Evolutionary conservation across 1,140 invertebrate species (phyloP).

Genomic region (Drosophila eugracilis): DNA sequence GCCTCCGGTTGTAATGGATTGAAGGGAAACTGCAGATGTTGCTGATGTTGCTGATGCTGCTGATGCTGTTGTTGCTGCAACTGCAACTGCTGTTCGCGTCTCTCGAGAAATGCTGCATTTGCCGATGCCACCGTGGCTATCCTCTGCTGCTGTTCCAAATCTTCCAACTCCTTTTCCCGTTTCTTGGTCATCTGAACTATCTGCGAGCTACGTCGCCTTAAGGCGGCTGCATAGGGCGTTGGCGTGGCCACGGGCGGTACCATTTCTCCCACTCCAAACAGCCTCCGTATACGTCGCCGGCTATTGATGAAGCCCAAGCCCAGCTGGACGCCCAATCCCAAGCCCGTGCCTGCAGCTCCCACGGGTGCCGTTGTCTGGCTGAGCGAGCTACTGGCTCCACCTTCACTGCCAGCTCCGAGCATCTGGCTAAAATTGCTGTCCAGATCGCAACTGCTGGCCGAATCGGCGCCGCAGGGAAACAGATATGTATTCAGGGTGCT

Average conservation of each 20-base stretch:
- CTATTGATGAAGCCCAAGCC: slow-evolving; percentile 78
- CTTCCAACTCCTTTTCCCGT: slow-evolving; percentile 62
- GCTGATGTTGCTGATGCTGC: slow-evolving; percentile 28
- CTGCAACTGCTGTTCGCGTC: slow-evolving; percentile 57
- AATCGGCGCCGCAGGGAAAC: slow-evolving; percentile 77
- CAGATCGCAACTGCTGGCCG: slow-evolving; percentile 73
- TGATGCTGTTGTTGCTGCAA: slow-evolving; percentile 12
- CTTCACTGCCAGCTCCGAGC: slow-evolving; percentile 61
- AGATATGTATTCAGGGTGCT: slow-evolving; percentile 84
- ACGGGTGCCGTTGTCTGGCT: slow-evolving; percentile 24
- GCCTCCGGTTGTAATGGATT: slow-evolving; percentile 45
- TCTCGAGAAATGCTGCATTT: slow-evolving; percentile 72
- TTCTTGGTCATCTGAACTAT: slow-evolving; percentile 74
- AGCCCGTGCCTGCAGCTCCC: slow-evolving; percentile 12
- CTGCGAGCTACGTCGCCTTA: slow-evolving; percentile 74
- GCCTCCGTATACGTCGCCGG: slow-evolving; percentile 69
- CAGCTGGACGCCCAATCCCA: slow-evolving; percentile 63
- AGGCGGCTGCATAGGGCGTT: slow-evolving; percentile 54
- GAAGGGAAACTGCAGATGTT: slow-evolving; percentile 27
- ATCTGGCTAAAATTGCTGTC: slow-evolving; percentile 83
- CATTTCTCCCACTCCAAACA: slow-evolving; percentile 68
- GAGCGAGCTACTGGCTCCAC: slow-evolving; percentile 46
- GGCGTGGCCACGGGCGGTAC: slow-evolving; percentile 4
- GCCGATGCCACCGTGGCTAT: slow-evolving; percentile 76
- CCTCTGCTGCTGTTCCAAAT: slow-evolving; percentile 71